These are phyloP conservation scores for Hylaeus anthracinus DNA, from an alignment of 1,140 invertebrate species.

Conservation along the genomic window DNA sequence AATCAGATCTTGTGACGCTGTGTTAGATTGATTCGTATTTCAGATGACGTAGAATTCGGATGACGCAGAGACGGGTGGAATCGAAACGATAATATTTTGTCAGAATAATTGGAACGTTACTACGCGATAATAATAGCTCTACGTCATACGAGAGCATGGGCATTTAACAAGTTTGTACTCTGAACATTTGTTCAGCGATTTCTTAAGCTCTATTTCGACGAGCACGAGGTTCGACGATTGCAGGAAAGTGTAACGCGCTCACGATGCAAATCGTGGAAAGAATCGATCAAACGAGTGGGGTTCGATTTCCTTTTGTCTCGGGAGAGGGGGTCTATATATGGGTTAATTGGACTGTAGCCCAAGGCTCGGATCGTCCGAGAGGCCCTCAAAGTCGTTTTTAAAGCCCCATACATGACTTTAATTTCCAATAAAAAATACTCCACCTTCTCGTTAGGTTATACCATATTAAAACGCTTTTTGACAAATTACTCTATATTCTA, in stretches of 20 bases:
- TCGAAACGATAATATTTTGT: no score
- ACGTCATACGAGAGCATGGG: no score
- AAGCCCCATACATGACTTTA: slow-evolving; percentile 19
- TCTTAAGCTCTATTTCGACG: not conserved
- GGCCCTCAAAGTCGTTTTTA: slow-evolving; percentile 26
- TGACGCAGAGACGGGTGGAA: no score
- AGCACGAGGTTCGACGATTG: not conserved
- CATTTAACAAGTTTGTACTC: no score
- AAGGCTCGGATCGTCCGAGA: slow-evolving; percentile 22
- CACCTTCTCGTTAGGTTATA: slow-evolving; percentile 12
- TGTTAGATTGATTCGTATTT: no score
- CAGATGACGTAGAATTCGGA: no score
- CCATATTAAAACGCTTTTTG: not conserved
- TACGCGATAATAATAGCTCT: no score
- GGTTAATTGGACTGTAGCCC: slow-evolving; percentile 43
- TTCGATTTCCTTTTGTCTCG: slow-evolving; percentile 24
- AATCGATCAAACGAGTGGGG: slow-evolving; percentile 21
- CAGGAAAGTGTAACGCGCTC: not conserved
- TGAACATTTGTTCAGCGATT: no score
- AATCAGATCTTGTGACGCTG: no score
- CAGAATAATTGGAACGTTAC: no score
- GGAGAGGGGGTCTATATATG: slow-evolving; percentile 29
- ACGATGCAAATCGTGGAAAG: slow-evolving; percentile 11
- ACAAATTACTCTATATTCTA: no score
- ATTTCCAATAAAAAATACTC: slow-evolving; percentile 6